Base-by-base conservation (phyloP, 2,888 invertebrate genomes). In the Julus scanicus region DNA sequence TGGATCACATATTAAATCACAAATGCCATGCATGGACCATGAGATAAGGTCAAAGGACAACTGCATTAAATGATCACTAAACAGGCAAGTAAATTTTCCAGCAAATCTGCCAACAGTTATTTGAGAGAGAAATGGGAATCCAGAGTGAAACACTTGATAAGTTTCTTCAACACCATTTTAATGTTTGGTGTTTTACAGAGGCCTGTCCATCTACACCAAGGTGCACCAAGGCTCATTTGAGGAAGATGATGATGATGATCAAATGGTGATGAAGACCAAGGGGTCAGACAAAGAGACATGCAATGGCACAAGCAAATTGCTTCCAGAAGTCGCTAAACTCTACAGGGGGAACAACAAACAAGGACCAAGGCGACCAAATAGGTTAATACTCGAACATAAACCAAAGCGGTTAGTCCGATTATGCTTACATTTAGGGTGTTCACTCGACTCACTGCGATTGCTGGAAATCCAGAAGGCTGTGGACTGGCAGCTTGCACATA, bases 401-500 rank as follows among this genome's bases (percentile, higher is more conserved):
- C 57, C 4, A 57, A 71, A 20, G 71, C 71, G 71, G 63, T 71
- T 71, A 71, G 71, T 71, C 71, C 29, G n/a, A 29, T 71, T 71
- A 71, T 39, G 88, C 89, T 88, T 89, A 89, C 89, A 87, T 89
- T 89, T 80, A 89, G 86, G 80, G 88, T 88, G 88, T 89, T 88
- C 89, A 90, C 90, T 89, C 90, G 90, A 89, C 90, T 97, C 92
- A 97, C 97, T 91, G 97, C 97, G 93, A 97, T 97, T 91, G 96
- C 96, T 92, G 97, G 97, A 94, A 98, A 98, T 92, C 97, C 97
- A 92, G 97, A 96, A 91, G 98, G 98, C 93, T 98, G 98, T 91
- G 98, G 98, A 94, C 97, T 98, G 91, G 98, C 94, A 91, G 98
- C 97, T 94, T 98, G 98, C 92, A 98, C 97, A 93, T 98, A 98